These are phyloP conservation scores for Temnopleurus reevesii DNA, from an alignment of 53 echinoderm and acorn worm genomes.

Conservation along the genomic window DNA sequence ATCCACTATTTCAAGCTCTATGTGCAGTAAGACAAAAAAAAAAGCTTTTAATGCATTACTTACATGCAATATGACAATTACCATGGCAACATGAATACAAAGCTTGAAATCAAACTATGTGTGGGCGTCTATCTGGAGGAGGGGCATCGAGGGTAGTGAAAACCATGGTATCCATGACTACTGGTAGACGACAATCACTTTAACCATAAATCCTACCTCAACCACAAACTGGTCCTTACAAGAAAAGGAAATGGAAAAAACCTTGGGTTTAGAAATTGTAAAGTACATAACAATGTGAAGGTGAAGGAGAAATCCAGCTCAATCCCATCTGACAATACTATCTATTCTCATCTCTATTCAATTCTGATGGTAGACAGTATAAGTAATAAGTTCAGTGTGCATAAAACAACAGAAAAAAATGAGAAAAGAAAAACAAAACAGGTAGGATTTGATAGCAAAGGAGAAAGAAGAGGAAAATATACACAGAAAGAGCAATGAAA, in stretches of 20 bases:
- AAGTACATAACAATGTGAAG: not conserved
- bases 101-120: not conserved
- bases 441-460: not conserved
- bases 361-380: not conserved
- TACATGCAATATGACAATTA: not conserved
- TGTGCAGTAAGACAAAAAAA: not conserved
- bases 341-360: no score
- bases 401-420: not conserved
- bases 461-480: not conserved
- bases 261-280: not conserved
- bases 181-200: not conserved
- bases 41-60: not conserved
- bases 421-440: not conserved
- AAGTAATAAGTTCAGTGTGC: not conserved
- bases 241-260: not conserved
- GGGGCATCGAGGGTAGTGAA: slow-evolving; percentile 8
- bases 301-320: not conserved
- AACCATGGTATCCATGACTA: slow-evolving; percentile 9
- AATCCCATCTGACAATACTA: not conserved
- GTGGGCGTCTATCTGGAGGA: slow-evolving; percentile 41
- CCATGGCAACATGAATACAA: slow-evolving; percentile 41
- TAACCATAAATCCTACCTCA: slow-evolving; percentile 3
- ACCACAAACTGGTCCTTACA: not conserved
- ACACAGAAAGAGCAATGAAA: no score
- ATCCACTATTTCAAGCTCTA: no score